phyloP scores from a whole-genome alignment of 2,113 vertebrate genomes.

The Hiodon tergisus region DNA sequence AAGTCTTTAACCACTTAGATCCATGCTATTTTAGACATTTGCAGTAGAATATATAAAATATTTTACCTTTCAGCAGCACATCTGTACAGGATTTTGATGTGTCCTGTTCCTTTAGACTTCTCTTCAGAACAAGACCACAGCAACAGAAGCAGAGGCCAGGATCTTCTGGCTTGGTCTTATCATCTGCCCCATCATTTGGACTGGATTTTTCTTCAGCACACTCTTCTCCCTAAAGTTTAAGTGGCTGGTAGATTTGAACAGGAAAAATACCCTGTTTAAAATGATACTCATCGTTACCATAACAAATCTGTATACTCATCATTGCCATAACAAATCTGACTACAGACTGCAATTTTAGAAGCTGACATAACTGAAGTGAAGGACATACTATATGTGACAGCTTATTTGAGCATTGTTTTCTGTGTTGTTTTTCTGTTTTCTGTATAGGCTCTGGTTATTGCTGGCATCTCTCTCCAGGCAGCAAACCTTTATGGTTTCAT shows the following conservation, averaged over 20 bases:
- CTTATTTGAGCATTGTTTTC: constrained; percentile 14
- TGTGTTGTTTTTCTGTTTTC: constrained; percentile 9
- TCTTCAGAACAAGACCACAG: constrained; percentile 29
- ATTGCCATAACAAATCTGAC: background rate
- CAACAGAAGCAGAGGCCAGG: constrained; percentile 72
- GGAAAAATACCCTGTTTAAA: constrained; percentile 2
- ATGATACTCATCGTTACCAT: background rate
- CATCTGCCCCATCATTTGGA: constrained; percentile 61
- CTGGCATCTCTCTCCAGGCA: constrained; percentile 74
- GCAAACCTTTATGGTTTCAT: constrained; percentile 80
- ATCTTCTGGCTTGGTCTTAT: constrained; percentile 83
- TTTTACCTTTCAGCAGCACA: background rate
- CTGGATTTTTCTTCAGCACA: constrained; percentile 54
- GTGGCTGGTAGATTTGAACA: constrained; percentile 52
- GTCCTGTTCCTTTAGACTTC: constrained; percentile 44
- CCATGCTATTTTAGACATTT: no score
- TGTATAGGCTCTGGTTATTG: constrained; percentile 69
- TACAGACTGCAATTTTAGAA: background rate
- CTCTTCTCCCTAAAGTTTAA: constrained; percentile 63
- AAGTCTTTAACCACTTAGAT: no score
- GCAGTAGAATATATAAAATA: no score
- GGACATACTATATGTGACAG: background rate
- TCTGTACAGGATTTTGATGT: background rate
- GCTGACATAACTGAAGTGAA: background rate
- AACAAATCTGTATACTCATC: background rate